Base-by-base conservation (phyloP, 1,140 invertebrate species). In the Nebria ingens region DNA sequence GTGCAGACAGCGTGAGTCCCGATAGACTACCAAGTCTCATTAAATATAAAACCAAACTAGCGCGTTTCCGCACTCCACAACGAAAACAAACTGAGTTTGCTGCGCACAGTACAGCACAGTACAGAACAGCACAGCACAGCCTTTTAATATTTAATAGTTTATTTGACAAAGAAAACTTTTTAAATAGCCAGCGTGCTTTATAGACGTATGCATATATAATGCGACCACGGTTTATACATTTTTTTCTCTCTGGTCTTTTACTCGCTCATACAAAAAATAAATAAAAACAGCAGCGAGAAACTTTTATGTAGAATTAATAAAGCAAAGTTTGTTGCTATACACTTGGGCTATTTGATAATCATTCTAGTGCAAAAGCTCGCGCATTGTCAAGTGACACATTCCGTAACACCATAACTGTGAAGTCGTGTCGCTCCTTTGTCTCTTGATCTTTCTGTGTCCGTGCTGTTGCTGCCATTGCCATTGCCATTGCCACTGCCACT, bases 11-110 rank as follows among this genome's bases (percentile, higher is more conserved):
- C 45, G 6, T 19, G 13, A 4, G 9, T 45, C 40, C 40, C 54
- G 51, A 38, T 45, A 21, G 53, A 40, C 55, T 38, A 56, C 51
- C 58, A 53, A 52, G 40, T 51, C 40, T 45, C 53, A 59, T 59
- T 59, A 59, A 56, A 59, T 59, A 59, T 59, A 54, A 38, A 59
- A 51, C 20, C 54, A 38, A 59, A 59, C 54, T 51, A 54, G 58
- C 54, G 29, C 45, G 52, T 51, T 45, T 52, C 57, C 50, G 59
- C 54, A 55, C 57, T 56, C 51, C 17, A 49, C 51, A 54, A 53
- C 42, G 49, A 38, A 40, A 52, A 54, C 56, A 58, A 45, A 45
- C 40, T 45, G 40, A 17, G 3, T 45, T 12, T 4, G 40, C 40
- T 17, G 3, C 40, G 40, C 17, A 45, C 40, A 45, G n/a, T n/a